A percentile compares a stretch with the other conserved stretches of the same genome.
These are phyloP conservation scores for Syndactyla subalaris DNA, from an alignment of 2,797 vertebrate genomes.

Conservation along the genomic window DNA sequence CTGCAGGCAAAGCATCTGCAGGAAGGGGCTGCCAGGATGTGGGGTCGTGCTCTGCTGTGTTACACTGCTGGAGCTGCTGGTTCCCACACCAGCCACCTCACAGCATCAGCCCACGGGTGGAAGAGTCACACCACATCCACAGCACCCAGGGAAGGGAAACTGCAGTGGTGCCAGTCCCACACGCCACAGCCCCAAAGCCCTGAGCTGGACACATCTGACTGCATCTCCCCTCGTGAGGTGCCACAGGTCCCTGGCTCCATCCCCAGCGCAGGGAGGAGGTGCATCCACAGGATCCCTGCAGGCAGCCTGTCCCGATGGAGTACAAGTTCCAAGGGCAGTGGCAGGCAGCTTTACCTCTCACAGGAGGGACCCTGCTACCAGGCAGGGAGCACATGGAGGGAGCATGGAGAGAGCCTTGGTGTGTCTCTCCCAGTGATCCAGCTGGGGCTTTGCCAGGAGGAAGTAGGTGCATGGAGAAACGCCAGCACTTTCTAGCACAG, in stretches of 20 bases:
- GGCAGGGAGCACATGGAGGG: not conserved
- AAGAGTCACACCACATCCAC: fast-evolving
- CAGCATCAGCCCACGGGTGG: fast-evolving
- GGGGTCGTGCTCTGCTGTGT: fast-evolving
- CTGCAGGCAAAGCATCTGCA: not conserved
- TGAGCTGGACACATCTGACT: not conserved
- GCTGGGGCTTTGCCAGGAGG: slow-evolving; percentile 9
- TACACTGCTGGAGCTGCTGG: fast-evolving
- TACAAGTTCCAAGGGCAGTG: not conserved
- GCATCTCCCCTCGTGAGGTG: fast-evolving
- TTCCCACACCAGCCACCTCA: fast-evolving
- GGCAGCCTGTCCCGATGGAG: not conserved
- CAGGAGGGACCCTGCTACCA: not conserved
- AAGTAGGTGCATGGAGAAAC: not conserved
- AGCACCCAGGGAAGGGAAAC: not conserved
- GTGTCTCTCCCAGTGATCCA: not conserved
- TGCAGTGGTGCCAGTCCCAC: fast-evolving
- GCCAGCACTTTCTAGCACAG: not conserved
- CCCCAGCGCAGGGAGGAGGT: not conserved
- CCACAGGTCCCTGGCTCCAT: fast-evolving
- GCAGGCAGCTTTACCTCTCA: not conserved
- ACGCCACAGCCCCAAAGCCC: not conserved
- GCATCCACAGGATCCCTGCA: fast-evolving
- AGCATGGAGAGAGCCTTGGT: not conserved
- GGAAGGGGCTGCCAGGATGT: not conserved